Base-by-base conservation (phyloP, 2,797 vertebrate genomes). In the Acrocephalus scirpaceus region DNA sequence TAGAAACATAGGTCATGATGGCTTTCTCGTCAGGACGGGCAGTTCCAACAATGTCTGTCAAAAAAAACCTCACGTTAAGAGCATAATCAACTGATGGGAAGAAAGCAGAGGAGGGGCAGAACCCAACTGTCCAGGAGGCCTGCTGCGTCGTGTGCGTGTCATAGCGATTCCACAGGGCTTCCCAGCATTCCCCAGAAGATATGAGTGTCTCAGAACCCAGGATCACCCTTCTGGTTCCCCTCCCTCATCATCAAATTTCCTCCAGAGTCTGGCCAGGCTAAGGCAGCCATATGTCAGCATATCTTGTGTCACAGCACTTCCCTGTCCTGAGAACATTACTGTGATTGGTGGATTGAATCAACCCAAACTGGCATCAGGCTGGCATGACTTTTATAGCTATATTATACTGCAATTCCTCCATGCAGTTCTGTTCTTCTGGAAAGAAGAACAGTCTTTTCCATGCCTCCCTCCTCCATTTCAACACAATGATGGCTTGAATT, bases 1-100 rank as follows among this genome's bases (percentile, higher is more conserved):
- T 99, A 98, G 99, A 99, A 98, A 99, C 99, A 93, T 99, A 99
- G 98, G 99, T 99, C 99, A 99, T 99, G 98, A 99, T 99, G 97
- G 99, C 99, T 97, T 99, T 99, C 98, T 99, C 99, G 93, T 99
- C 99, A 29, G 99, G 99, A 92, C 99, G 99, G 97, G 99, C 99
- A 25, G 99, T 99, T 98, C 99, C 99, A 93, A 99, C 99, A 94
- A 99, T 99, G 98, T 99, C 99, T 99, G 98, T 94, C 92, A 97
- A 98, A 98, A 98, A 97, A 98, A 98, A 98, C 95, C 96, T 96
- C 72, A 94, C 76, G 95, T 98, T 98, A 98, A 97, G 95, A 97
- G 96, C 81, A 95, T 91, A 86, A 95, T 95, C 90, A 92, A 92
- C 74, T 73, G 60, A 92, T 51, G 82, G 76, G 76, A 95, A 57